Evolutionary conservation across 2,797 vertebrate genomes (phyloP).

Genomic region (Lagorchestes hirsutus): DNA sequence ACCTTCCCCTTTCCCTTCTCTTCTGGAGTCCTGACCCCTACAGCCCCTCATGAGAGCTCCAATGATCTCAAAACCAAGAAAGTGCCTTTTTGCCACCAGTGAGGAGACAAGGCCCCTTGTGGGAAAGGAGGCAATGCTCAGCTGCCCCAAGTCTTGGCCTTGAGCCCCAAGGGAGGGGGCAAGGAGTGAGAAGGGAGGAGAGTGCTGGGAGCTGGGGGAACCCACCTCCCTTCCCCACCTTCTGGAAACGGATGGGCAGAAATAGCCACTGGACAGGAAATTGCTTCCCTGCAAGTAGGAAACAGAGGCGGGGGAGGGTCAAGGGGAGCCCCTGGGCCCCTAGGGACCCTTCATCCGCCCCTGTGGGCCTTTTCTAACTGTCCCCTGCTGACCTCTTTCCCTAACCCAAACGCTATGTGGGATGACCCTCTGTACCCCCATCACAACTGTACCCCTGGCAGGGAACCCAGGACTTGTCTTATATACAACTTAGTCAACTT

Average conservation of each 20-base stretch:
- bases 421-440: background rate
- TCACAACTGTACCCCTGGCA: background rate
- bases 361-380: background rate
- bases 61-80: background rate
- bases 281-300: conserved; percentile 79
- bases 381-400: background rate
- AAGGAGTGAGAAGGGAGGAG: conserved; percentile 74
- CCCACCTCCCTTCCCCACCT: conserved; percentile 69
- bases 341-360: conserved; percentile 56
- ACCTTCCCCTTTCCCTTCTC: background rate
- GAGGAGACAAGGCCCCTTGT: background rate
- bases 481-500: background rate
- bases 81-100: background rate
- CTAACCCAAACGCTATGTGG: no score
- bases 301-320: conserved; percentile 72
- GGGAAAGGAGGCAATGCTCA: background rate
- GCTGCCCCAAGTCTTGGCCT: conserved; percentile 66
- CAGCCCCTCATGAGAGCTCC: background rate
- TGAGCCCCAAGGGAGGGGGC: conserved; percentile 64
- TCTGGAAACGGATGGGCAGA: conserved; percentile 83
- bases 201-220: conserved; percentile 69
- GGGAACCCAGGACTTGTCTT: background rate
- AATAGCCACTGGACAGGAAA: conserved; percentile 81
- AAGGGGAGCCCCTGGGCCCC: conserved; percentile 76
- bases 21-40: background rate